phyloP scores from a whole-genome alignment of 2,797 vertebrate species.

The Balearica regulorum region DNA sequence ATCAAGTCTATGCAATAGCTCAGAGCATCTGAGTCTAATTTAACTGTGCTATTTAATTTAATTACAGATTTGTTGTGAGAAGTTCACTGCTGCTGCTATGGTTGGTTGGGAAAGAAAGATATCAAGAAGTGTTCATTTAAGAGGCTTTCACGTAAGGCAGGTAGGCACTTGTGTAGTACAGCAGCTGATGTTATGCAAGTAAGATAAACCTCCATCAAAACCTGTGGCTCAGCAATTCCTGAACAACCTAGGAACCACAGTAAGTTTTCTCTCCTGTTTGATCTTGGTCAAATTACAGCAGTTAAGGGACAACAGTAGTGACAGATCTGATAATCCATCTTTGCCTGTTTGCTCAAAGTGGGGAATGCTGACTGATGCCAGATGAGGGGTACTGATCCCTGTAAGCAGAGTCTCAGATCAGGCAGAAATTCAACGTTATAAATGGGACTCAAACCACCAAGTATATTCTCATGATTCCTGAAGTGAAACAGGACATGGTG shows the following conservation, averaged over 20 bases:
- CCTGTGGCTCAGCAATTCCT: background rate
- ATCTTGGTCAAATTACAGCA: background rate
- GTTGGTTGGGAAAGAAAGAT: background rate
- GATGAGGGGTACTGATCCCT: rapidly evolving
- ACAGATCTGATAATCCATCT: background rate
- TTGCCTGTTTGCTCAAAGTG: background rate
- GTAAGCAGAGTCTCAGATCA: background rate
- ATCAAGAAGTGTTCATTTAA: background rate
- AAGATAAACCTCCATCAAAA: background rate
- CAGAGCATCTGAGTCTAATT: slow-evolving; percentile 14
- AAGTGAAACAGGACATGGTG: background rate
- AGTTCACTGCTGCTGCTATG: background rate
- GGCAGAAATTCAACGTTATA: background rate
- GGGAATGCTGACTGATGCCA: background rate
- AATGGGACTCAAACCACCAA: background rate
- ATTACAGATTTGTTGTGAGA: background rate
- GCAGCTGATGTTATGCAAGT: background rate
- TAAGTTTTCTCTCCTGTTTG: background rate
- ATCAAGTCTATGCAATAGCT: background rate
- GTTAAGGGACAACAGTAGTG: background rate
- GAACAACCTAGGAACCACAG: background rate
- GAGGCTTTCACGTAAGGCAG: background rate
- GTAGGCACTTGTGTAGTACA: background rate
- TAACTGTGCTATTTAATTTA: background rate
- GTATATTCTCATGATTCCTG: background rate